A percentile compares a stretch with the other conserved stretches of the same genome.
phyloP scores from a whole-genome alignment of 2,113 vertebrate genomes.

The Clarias magur region DNA sequence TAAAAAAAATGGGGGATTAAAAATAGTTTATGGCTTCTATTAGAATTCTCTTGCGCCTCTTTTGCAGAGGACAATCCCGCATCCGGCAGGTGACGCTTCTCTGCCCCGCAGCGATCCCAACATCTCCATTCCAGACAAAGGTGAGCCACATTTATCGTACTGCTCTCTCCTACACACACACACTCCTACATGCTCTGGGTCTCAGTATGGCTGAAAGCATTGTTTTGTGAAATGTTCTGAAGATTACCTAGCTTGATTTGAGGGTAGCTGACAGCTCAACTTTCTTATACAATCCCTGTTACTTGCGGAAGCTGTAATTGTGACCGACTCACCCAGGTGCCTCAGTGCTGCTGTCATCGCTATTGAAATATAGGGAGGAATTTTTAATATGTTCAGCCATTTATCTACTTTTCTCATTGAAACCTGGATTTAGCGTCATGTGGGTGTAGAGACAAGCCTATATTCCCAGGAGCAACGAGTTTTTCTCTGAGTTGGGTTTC shows the following conservation, averaged over 20 bases:
- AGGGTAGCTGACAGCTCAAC: constrained; percentile 27
- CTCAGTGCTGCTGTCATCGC: constrained; percentile 3
- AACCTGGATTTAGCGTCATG: constrained; percentile 11
- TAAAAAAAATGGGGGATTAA: background rate
- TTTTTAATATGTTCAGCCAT: background rate
- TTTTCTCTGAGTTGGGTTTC: background rate
- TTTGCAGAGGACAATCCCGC: constrained; percentile 83
- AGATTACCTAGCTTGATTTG: background rate
- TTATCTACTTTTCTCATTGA: constrained; percentile 25
- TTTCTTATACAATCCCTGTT: background rate
- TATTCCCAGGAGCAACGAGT: constrained; percentile 11
- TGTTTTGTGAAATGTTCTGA: background rate
- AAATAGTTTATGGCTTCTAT: background rate
- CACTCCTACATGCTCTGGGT: constrained; percentile 11
- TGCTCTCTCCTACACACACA: background rate
- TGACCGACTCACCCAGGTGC: constrained; percentile 11
- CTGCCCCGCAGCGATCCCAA: constrained; percentile 91
- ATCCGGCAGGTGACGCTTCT: constrained; percentile 85
- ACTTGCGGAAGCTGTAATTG: background rate
- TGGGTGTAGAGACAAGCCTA: background rate
- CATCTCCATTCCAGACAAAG: constrained; percentile 90
- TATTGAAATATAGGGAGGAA: background rate
- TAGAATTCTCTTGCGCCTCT: background rate
- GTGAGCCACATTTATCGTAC: constrained; percentile 63
- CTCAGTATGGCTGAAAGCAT: background rate